phyloP scores from a whole-genome alignment of 64 coral and sea anemone genomes.

The Catalaphyllia jardinei region DNA sequence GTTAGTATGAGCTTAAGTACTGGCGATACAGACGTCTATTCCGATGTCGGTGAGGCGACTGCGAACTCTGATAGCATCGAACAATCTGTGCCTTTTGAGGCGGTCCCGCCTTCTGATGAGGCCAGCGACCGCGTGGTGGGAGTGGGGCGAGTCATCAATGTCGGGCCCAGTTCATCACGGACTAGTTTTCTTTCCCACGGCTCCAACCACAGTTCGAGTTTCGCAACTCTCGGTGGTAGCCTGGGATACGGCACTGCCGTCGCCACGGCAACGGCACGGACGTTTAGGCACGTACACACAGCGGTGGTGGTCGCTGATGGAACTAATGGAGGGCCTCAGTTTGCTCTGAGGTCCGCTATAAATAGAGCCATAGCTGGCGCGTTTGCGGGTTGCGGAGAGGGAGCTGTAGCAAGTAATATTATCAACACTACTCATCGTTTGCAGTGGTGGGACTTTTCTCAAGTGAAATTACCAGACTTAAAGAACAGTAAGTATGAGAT shows the following conservation, averaged over 20 bases:
- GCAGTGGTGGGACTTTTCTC: slow-evolving; percentile 87
- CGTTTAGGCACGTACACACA: slow-evolving; percentile 89
- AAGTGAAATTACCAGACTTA: slow-evolving; percentile 62
- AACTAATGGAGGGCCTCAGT: slow-evolving; percentile 71
- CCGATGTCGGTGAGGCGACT: not conserved
- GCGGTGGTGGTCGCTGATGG: slow-evolving; percentile 88
- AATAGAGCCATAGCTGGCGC: slow-evolving; percentile 89
- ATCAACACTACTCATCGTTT: slow-evolving; percentile 88
- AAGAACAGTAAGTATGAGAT: slow-evolving; percentile 65
- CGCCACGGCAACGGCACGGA: slow-evolving; percentile 89
- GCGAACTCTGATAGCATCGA: not conserved
- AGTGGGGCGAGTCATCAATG: slow-evolving; percentile 83
- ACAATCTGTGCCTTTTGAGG: slow-evolving; percentile 8
- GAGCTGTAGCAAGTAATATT: slow-evolving; percentile 91
- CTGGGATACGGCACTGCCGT: slow-evolving; percentile 78
- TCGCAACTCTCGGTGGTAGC: slow-evolving; percentile 34
- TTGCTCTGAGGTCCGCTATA: slow-evolving; percentile 84
- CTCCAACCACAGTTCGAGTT: slow-evolving; percentile 50
- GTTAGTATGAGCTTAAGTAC: slow-evolving; percentile 30
- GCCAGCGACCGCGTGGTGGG: slow-evolving; percentile 32
- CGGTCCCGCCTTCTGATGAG: not conserved
- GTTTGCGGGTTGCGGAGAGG: slow-evolving; percentile 90
- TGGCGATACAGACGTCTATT: slow-evolving; percentile 28
- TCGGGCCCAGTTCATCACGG: slow-evolving; percentile 26
- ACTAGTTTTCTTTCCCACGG: slow-evolving; percentile 54